Base-by-base conservation (phyloP, 2,113 vertebrate species). In the Leuciscus idus region DNA sequence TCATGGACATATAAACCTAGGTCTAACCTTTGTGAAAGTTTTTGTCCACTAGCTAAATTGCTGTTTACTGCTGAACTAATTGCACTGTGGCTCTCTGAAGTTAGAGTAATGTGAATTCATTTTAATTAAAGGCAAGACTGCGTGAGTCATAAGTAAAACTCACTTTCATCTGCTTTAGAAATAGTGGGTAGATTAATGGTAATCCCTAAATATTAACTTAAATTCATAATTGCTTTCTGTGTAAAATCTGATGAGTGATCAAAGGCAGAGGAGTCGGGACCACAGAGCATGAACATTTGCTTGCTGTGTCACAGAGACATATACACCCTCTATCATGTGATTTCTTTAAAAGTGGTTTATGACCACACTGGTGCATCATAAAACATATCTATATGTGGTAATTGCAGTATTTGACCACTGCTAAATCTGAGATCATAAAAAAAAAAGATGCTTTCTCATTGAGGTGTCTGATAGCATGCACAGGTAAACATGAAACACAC, bases 201-300 rank as follows among this genome's bases (percentile, higher is more conserved):
- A 85, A 85, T 68, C 43, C 21, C 21, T 76, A 79, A 80, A 46
- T 79, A 33, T 81, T 9, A 11, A 43, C 75, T 89, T 83, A 62
- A 59, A 89, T 83, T 72, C 70, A 90, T 91, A 85, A 85, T 84
- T 75, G 76, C 76, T 75, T 55, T 72, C 26, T 36, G 28, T 80
- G 68, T 70, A 72, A 79, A 48, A 39, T 36, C 30, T 59, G 62
- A 81, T 77, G 59, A 76, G 68, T 91, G 81, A 92, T 94, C 91
- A 93, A 92, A 93, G 89, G 43, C 28, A 70, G 73, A 33, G 46
- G 12, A 23, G n/a, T 21, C 21, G 1, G 19, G 33, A 43, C 2
- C 13, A 19, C 17, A 36, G 7, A 76, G 48, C 48, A 36, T 52
- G 46, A 50, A 55, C 17, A 70, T 55, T 1, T 19, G 15, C 52